Evolutionary conservation across 2,797 vertebrate species (phyloP).

Genomic region (Hyperoplus immaculatus): DNA sequence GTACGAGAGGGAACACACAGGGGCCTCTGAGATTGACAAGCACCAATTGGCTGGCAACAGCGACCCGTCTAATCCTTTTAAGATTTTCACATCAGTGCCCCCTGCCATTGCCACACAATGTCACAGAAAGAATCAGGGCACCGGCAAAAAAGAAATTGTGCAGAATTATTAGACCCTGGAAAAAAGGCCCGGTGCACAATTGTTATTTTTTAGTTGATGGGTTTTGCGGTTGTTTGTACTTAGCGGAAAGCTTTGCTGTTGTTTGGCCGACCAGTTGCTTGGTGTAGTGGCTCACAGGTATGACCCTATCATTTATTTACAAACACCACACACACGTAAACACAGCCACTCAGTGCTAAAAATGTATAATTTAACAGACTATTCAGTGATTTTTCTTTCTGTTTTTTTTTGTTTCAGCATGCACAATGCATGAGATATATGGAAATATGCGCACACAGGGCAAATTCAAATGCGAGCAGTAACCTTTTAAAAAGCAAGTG

Average conservation of each 20-base stretch:
- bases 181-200: constrained; percentile 61
- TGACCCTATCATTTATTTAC: constrained; percentile 86
- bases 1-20: constrained; percentile 56
- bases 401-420: constrained; percentile 64
- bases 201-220: constrained; percentile 62
- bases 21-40: constrained; percentile 85
- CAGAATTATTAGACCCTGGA: constrained; percentile 61
- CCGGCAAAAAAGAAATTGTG: constrained; percentile 51
- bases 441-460: constrained; percentile 79
- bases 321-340: constrained; percentile 57
- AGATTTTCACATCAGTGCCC: constrained; percentile 85
- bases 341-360: constrained; percentile 76
- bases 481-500: constrained; percentile 80
- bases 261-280: constrained; percentile 71
- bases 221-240: constrained; percentile 70
- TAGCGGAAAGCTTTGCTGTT: constrained; percentile 58
- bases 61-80: constrained; percentile 85
- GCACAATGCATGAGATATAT: constrained; percentile 84
- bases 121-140: constrained; percentile 74
- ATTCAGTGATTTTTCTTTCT: constrained; percentile 67
- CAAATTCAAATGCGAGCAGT: constrained; percentile 68
- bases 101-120: constrained; percentile 81
- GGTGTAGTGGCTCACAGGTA: constrained; percentile 72
- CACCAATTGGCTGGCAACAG: constrained; percentile 86
- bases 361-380: constrained; percentile 87